phyloP scores from a whole-genome alignment of 2,888 invertebrate species.

The Eumerus sabulonum region DNA sequence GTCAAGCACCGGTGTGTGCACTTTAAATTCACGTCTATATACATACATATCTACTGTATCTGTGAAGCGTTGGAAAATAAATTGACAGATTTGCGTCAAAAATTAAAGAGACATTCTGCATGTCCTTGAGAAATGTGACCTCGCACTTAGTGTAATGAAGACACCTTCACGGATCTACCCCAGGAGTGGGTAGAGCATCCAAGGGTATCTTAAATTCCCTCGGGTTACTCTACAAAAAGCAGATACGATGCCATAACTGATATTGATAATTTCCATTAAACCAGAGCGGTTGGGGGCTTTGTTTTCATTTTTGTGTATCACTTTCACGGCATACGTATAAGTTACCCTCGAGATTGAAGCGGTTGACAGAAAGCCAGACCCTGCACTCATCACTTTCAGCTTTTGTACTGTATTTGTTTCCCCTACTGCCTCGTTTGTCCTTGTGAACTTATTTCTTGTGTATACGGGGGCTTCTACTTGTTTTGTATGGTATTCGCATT shows the following conservation, averaged over 20 bases:
- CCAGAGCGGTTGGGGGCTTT: too few relatives aligned
- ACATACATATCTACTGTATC: slow-evolving; percentile 6
- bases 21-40: neutral
- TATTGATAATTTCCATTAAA: slow-evolving; percentile 28
- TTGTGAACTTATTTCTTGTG: neutral
- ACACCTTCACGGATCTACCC: too few relatives aligned
- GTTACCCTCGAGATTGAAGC: slow-evolving; percentile 35
- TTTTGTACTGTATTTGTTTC: slow-evolving; percentile 9
- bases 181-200: too few relatives aligned
- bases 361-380: slow-evolving; percentile 22
- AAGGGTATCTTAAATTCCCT: too few relatives aligned
- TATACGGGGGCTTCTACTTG: slow-evolving; percentile 17
- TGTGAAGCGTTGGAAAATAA: slow-evolving; percentile 19
- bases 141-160: too few relatives aligned
- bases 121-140: too few relatives aligned
- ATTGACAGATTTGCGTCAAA: neutral
- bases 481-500: slow-evolving; percentile 25
- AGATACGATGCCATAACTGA: slow-evolving; percentile 29
- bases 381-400: slow-evolving; percentile 31
- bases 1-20: slow-evolving; percentile 35
- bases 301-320: slow-evolving; percentile 3
- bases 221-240: too few relatives aligned
- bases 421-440: neutral
- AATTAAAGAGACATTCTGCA: neutral
- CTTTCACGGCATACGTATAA: slow-evolving; percentile 31